A percentile compares a stretch with the other conserved stretches of the same genome.
Evolutionary conservation across 2,113 vertebrate species (phyloP).

Genomic region (Brachirus orientalis): DNA sequence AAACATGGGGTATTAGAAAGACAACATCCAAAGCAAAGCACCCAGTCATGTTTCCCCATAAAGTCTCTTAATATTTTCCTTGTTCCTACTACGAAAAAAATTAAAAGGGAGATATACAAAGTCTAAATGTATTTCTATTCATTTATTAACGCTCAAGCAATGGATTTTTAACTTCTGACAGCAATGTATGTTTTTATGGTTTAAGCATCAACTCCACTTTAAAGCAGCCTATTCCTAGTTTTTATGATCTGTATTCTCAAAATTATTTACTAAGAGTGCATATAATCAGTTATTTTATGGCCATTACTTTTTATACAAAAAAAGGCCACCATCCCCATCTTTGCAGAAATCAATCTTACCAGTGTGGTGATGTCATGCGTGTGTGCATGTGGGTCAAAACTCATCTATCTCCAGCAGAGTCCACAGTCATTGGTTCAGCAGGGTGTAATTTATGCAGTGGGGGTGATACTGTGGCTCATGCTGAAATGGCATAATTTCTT

Average conservation of each 20-base stretch:
- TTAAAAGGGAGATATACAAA: slow-evolving; percentile 17
- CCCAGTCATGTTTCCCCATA: not conserved
- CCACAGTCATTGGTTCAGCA: slow-evolving; percentile 63
- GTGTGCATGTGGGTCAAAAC: slow-evolving; percentile 31
- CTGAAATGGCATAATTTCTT: slow-evolving; percentile 79
- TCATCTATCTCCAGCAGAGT: slow-evolving; percentile 72
- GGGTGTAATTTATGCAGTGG: slow-evolving; percentile 79
- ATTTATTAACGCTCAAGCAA: slow-evolving; percentile 25
- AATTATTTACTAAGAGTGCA: slow-evolving; percentile 33
- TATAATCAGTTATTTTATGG: slow-evolving; percentile 48
- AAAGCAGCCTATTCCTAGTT: not conserved
- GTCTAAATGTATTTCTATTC: slow-evolving; percentile 41
- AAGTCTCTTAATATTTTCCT: slow-evolving; percentile 13
- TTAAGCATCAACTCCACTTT: not conserved
- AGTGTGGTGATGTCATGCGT: slow-evolving; percentile 19
- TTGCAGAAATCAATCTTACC: slow-evolving; percentile 60
- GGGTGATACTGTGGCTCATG: slow-evolving; percentile 60
- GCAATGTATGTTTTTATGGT: slow-evolving; percentile 17
- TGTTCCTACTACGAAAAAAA: slow-evolving; percentile 10
- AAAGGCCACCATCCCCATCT: slow-evolving; percentile 11
- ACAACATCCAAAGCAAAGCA: slow-evolving; percentile 23
- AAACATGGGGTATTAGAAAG: slow-evolving; percentile 35
- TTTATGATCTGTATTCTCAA: slow-evolving; percentile 27
- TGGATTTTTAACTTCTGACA: slow-evolving; percentile 14
- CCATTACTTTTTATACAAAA: not conserved